Evolutionary conservation across 2,888 invertebrate species (phyloP), one percentile per base, ranked within the genome.

Genomic region (Eristalis pertinax): DNA sequence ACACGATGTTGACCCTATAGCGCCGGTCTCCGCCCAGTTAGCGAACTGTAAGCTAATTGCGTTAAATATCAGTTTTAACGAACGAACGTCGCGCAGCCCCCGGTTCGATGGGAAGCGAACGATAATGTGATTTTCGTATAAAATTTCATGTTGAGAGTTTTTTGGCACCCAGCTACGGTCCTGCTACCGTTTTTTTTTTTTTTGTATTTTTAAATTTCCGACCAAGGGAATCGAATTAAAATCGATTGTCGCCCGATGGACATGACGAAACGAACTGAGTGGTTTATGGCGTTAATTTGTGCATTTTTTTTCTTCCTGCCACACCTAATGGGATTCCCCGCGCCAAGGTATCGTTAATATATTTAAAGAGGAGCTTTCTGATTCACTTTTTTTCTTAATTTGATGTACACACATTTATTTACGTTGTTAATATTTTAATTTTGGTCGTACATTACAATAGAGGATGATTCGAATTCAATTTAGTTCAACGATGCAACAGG

Each of bases 41-140:
- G 77, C 69, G 78, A 72, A 78, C 76, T 83, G 83, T 69, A 70
- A 79, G 77, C 74, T 86, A 86, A 83, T 86, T 86, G 83, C 60
- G 83, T 86, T 86, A 86, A 83, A 83, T 72, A 83, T 83, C 86
- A 86, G 86, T 75, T 86, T 82, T 62, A 65, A 78, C 70, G 70
- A 75, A 41, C 65, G 74, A 65, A 77, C 83, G 41, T 56, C 65
- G 29, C 72, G 35, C 22, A 26, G 60, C 83, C 56, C 38, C 29
- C 22, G 70, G 86, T 78, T 75, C 32, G 72, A 83, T 86, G 75
- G 70, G 32, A 32, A 70, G 70, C 83, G 72, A 41, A 24, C 38
- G 78, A 86, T 86, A 86, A 86, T 83, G 65, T 83, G 83, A 86
- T 86, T 86, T 86, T 86, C 83, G 73, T 41, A 67, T 74, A 74